Evolutionary conservation across 1,140 invertebrate species (phyloP).

Genomic region (Triops cancriformis): DNA sequence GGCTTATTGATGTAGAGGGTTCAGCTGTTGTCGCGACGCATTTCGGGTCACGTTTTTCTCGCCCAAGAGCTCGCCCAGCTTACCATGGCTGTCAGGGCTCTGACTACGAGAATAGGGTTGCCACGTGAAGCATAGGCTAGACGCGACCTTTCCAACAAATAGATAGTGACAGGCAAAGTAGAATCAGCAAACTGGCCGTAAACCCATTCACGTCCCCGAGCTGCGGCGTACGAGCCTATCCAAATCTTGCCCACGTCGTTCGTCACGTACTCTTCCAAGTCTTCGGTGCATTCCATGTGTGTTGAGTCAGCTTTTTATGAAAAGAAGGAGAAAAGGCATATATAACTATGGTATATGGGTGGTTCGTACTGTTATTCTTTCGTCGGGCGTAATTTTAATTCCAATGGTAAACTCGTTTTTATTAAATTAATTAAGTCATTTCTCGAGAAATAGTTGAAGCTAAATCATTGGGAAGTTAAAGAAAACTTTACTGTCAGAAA

Average conservation of each 20-base stretch:
- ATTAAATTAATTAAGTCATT: no score
- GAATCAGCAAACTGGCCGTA: slow-evolving; percentile 65
- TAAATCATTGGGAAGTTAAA: no score
- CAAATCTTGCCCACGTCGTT: slow-evolving; percentile 70
- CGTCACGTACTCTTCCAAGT: slow-evolving; percentile 57
- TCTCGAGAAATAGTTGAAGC: no score
- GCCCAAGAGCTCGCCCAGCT: slow-evolving; percentile 29
- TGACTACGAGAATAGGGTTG: slow-evolving; percentile 58
- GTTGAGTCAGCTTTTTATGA: slow-evolving; percentile 50
- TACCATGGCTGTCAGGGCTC: slow-evolving; percentile 64
- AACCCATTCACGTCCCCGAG: slow-evolving; percentile 60
- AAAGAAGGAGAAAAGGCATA: not conserved
- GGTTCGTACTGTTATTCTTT: not conserved
- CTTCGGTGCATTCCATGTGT: slow-evolving; percentile 47
- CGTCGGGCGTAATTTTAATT: no score
- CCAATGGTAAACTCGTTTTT: no score
- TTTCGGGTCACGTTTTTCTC: no score
- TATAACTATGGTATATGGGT: not conserved
- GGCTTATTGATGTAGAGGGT: not conserved
- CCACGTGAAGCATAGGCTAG: slow-evolving; percentile 55
- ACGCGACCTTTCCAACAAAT: slow-evolving; percentile 52
- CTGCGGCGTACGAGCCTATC: slow-evolving; percentile 55
- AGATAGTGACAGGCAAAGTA: slow-evolving; percentile 53
- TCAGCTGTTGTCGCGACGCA: not conserved
- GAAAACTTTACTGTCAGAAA: no score